These are phyloP conservation scores for Hemibagrus guttatus DNA, from an alignment of 2,797 vertebrate genomes.

Conservation along the genomic window DNA sequence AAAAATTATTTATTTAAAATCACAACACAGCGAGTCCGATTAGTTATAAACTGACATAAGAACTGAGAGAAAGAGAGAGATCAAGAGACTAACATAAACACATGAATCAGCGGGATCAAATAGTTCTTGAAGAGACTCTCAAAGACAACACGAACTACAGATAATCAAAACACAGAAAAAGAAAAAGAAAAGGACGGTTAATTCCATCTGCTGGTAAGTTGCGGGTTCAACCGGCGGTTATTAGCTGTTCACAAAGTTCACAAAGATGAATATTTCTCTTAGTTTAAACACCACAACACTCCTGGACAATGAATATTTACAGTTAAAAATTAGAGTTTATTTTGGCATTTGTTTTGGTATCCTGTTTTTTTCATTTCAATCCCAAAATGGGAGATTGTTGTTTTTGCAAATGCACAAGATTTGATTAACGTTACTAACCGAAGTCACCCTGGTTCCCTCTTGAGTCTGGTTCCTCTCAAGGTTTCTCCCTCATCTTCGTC, in stretches of 20 bases:
- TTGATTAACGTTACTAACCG: neutral
- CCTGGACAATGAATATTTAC: neutral
- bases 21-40: slow-evolving; percentile 13
- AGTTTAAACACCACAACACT: neutral
- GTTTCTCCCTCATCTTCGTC: neutral
- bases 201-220: neutral
- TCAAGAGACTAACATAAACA: slow-evolving; percentile 37
- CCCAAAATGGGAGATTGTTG: neutral
- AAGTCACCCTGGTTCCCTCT: neutral
- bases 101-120: slow-evolving; percentile 39
- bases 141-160: slow-evolving; percentile 37
- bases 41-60: slow-evolving; percentile 16
- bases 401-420: neutral
- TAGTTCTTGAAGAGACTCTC: slow-evolving; percentile 27
- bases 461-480: neutral
- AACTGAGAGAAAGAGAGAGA: neutral
- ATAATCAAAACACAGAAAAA: slow-evolving; percentile 29
- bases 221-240: slow-evolving; percentile 25
- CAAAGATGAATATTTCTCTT: neutral
- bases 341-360: neutral
- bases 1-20: slow-evolving; percentile 30
- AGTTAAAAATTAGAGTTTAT: neutral
- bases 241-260: neutral
- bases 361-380: slow-evolving; percentile 15
- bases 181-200: neutral